These are phyloP conservation scores for Pempheris klunzingeri DNA, from an alignment of 2,797 vertebrate genomes.

Conservation along the genomic window DNA sequence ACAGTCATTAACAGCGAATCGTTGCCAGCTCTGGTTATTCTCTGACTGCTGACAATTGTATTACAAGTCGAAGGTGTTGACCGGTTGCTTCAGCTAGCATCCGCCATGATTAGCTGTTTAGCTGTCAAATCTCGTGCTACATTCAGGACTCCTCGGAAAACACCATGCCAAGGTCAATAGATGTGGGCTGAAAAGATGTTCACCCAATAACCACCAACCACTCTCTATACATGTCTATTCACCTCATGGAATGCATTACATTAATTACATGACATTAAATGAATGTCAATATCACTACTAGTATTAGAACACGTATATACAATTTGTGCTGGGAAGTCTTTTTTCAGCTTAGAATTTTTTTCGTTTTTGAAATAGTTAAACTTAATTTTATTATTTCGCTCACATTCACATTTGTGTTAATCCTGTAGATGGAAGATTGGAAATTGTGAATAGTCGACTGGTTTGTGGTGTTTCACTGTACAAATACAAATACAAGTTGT, in stretches of 20 bases:
- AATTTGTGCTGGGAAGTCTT: background rate
- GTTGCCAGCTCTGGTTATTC: background rate
- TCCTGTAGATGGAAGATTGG: background rate
- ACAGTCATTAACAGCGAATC: background rate
- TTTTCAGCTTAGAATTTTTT: background rate
- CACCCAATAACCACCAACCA: no score
- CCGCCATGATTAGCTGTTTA: slow-evolving; percentile 81
- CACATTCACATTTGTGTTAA: background rate
- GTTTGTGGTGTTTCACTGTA: background rate
- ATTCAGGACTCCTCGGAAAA: slow-evolving; percentile 60
- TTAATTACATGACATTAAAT: no score
- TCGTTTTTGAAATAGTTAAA: background rate
- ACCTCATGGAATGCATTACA: background rate
- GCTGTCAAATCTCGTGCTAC: slow-evolving; percentile 71
- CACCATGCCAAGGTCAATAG: no score
- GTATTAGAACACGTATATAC: no score
- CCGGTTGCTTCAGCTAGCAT: slow-evolving; percentile 43
- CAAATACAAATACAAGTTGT: background rate
- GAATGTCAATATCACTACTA: no score
- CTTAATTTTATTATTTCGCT: background rate
- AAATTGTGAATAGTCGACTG: background rate
- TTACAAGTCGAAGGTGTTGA: slow-evolving; percentile 13
- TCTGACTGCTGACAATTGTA: slow-evolving; percentile 36
- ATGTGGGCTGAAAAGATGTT: background rate
- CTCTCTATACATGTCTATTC: background rate